Conservation (phyloP, 1,140 invertebrate genomes). For the Zaprionus tsacasi region DNA sequence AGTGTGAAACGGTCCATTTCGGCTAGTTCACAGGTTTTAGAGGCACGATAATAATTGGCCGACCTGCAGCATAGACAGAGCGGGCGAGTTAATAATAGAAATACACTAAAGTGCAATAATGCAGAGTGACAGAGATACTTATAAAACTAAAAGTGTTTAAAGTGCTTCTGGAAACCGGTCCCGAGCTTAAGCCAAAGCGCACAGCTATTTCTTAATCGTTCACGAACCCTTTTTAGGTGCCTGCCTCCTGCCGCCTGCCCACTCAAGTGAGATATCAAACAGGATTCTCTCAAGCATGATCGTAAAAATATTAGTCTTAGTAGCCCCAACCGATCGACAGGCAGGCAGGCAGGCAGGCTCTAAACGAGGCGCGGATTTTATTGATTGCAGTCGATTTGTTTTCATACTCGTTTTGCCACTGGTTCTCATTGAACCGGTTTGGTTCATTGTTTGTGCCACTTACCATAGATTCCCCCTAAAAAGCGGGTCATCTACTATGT, state of each 20-base stretch:
- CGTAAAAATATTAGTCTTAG: constrained; percentile 9
- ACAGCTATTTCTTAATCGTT: constrained; percentile 3
- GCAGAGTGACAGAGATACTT: neutral
- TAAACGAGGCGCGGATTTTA: neutral
- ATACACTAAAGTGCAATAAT: neutral
- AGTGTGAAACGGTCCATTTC: constrained; percentile 95
- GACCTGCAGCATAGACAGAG: constrained; percentile 87
- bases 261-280: constrained; percentile 5
- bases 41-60: constrained; percentile 93
- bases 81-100: constrained; percentile 15
- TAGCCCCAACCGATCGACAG: neutral
- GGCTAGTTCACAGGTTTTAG: constrained; percentile 93
- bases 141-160: constrained; percentile 2
- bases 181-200: neutral
- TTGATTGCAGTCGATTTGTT: constrained; percentile 7
- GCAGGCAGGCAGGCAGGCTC: neutral
- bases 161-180: constrained; percentile 2
- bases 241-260: constrained; percentile 3
- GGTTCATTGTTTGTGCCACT: neutral
- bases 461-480: neutral
- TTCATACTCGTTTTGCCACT: constrained; percentile 4
- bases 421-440: constrained; percentile 3
- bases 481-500: constrained; percentile 4
- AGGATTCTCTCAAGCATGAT: constrained; percentile 1
- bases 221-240: constrained; percentile 5